Evolutionary conservation across 2,797 vertebrate species (phyloP).

Genomic region (Acipenser oxyrinchus): DNA sequence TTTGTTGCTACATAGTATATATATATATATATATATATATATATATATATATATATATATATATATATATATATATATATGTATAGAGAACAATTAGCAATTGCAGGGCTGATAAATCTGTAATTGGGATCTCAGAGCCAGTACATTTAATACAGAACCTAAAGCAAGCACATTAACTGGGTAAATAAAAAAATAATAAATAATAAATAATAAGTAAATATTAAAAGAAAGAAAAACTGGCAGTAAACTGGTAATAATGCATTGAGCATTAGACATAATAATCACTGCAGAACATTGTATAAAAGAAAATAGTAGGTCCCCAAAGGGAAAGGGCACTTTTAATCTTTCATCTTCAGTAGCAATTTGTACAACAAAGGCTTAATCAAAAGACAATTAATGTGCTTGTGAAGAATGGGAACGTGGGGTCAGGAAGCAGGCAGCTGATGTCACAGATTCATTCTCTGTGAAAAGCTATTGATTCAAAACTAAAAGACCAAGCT

Average conservation of each 20-base stretch:
- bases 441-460: slow-evolving; percentile 10
- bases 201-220: too few species aligned
- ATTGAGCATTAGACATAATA: background rate
- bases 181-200: background rate
- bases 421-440: slow-evolving; percentile 21
- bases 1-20: too few species aligned
- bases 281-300: background rate
- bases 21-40: too few species aligned
- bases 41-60: too few species aligned
- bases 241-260: background rate
- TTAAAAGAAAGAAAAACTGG: background rate
- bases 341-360: slow-evolving; percentile 18
- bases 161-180: background rate
- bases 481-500: slow-evolving; percentile 17
- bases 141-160: background rate
- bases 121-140: background rate
- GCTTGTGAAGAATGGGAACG: slow-evolving; percentile 5
- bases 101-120: too few species aligned
- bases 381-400: slow-evolving; percentile 24
- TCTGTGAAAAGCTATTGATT: slow-evolving; percentile 19
- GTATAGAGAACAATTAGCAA: too few species aligned
- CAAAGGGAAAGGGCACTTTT: slow-evolving; percentile 12
- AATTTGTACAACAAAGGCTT: slow-evolving; percentile 21
- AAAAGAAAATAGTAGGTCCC: slow-evolving; percentile 14
- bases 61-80: too few species aligned